These are phyloP conservation scores for Plutella xylostella DNA, from an alignment of 2,888 invertebrate species.

Conservation along the genomic window DNA sequence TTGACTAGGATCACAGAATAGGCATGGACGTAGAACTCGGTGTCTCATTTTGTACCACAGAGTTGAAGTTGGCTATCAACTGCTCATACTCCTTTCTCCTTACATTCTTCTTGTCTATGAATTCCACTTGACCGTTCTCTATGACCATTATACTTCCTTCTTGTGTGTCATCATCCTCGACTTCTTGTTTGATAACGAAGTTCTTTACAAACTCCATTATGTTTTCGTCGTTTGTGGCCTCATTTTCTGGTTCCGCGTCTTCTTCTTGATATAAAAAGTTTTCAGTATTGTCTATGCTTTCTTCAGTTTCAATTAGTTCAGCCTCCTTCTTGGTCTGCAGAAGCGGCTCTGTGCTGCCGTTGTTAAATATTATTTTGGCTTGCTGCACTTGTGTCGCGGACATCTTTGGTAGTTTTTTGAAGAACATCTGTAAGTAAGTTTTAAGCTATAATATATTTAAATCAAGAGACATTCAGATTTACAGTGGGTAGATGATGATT, in stretches of 20 bases:
- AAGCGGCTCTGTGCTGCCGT: background rate
- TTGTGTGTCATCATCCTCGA: background rate
- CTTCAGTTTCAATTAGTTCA: background rate
- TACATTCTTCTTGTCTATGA: background rate
- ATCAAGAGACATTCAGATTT: too few relatives aligned
- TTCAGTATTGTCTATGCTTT: background rate
- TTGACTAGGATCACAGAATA: too few relatives aligned
- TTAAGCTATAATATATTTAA: too few relatives aligned
- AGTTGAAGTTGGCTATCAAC: background rate
- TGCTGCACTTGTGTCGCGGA: conserved; percentile 31
- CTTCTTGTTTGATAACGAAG: too few relatives aligned
- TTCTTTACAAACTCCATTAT: background rate
- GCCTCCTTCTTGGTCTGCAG: background rate
- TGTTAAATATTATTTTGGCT: conserved; percentile 18
- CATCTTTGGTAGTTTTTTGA: conserved; percentile 41
- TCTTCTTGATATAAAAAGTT: background rate
- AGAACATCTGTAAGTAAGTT: conserved; percentile 55
- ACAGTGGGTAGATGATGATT: too few relatives aligned
- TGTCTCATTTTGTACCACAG: too few relatives aligned
- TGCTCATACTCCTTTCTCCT: background rate
- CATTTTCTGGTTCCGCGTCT: background rate
- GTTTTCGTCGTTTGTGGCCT: background rate
- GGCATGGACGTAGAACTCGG: too few relatives aligned
- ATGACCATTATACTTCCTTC: background rate
- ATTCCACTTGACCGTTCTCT: background rate